These are phyloP conservation scores for Sebastes jordani DNA, from an alignment of 2,797 vertebrate genomes.

Conservation along the genomic window DNA sequence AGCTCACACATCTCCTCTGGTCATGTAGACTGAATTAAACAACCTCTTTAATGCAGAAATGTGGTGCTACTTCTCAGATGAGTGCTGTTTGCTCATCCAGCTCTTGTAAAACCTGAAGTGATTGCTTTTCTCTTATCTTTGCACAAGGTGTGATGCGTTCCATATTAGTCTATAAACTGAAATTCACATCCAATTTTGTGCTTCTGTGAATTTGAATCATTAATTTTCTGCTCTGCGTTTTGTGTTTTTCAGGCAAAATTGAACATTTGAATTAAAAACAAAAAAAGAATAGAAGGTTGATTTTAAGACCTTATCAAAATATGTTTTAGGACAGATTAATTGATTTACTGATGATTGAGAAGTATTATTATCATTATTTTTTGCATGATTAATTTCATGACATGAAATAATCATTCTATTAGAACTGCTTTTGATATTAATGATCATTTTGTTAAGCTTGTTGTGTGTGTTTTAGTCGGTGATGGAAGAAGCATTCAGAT, in stretches of 20 bases:
- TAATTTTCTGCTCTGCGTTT: background rate
- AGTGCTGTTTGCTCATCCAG: conserved; percentile 1
- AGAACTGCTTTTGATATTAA: background rate
- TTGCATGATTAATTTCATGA: background rate
- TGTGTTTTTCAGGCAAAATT: background rate
- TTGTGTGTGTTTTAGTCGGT: background rate
- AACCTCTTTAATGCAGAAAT: conserved; percentile 16
- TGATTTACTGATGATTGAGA: background rate
- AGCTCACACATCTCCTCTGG: conserved; percentile 6
- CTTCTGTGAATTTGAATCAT: conserved; percentile 6
- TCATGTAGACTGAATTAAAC: conserved; percentile 46
- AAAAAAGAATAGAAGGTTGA: background rate
- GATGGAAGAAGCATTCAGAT: background rate
- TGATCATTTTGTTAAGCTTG: background rate
- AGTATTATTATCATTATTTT: background rate
- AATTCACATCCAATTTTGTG: conserved; percentile 18
- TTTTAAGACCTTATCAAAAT: background rate
- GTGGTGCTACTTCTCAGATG: background rate
- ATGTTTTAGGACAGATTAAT: background rate
- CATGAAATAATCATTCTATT: background rate
- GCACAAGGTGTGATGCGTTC: background rate
- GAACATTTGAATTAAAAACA: background rate
- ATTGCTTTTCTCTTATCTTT: conserved; percentile 43
- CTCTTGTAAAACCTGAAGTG: conserved; percentile 9
- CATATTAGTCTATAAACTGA: conserved; percentile 11